Percentiles rank a stretch among this genome's conserved stretches.
Evolutionary conservation across 2,797 vertebrate species (phyloP).

Genomic region (Amblyopsis hoosieri): DNA sequence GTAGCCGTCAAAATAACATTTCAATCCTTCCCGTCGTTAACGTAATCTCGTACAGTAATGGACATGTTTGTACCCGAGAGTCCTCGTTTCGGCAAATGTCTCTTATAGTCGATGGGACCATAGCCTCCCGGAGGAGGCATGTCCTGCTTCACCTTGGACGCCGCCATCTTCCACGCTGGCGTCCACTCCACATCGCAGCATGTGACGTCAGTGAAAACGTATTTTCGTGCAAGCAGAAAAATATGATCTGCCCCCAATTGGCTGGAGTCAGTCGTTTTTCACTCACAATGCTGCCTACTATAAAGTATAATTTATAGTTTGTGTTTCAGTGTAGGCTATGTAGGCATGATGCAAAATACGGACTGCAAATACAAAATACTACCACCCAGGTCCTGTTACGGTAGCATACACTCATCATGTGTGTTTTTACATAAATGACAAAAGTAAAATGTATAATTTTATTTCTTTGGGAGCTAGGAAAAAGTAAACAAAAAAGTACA

Average conservation of each 20-base stretch:
- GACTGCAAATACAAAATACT: too few species aligned
- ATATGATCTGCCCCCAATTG: slow-evolving; percentile 20
- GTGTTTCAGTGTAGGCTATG: too few species aligned
- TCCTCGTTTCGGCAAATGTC: slow-evolving; percentile 89
- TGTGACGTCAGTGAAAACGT: slow-evolving; percentile 20
- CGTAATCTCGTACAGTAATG: not conserved
- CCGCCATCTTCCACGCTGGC: slow-evolving; percentile 79
- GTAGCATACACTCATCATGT: too few species aligned
- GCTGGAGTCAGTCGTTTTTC: not conserved
- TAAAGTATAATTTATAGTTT: too few species aligned
- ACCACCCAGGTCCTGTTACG: too few species aligned
- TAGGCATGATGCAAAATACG: too few species aligned
- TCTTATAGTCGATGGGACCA: slow-evolving; percentile 87
- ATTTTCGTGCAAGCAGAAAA: too few species aligned
- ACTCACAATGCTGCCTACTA: too few species aligned
- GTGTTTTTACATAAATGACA: not conserved
- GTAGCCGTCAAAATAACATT: not conserved
- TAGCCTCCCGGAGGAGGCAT: slow-evolving; percentile 93
- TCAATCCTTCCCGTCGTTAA: not conserved
- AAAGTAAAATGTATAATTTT: slow-evolving; percentile 55
- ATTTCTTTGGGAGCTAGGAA: slow-evolving; percentile 76
- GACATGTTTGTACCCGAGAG: slow-evolving; percentile 81
- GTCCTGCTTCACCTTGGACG: slow-evolving; percentile 98
- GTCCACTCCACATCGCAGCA: too few species aligned
- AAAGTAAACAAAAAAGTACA: slow-evolving; percentile 76